Conservation (phyloP, 2,113 vertebrate species). For the Mirounga angustirostris region DNA sequence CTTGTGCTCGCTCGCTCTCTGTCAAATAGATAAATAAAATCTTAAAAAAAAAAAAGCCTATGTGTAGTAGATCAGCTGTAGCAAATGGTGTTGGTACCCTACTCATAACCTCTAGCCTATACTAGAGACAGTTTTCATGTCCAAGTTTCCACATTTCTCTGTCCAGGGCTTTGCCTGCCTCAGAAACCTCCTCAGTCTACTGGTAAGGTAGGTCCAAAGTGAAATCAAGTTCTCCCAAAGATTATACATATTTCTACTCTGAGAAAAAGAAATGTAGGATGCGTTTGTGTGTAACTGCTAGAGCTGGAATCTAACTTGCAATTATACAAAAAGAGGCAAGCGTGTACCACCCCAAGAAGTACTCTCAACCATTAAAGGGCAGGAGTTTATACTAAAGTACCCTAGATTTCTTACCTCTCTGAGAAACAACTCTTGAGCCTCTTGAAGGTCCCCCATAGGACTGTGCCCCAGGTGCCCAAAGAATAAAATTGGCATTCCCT, state of each 20-base stretch:
- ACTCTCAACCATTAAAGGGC: background rate
- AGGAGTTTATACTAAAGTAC: background rate
- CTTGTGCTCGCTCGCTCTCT: too few species aligned
- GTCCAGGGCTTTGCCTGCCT: background rate
- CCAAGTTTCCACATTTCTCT: background rate
- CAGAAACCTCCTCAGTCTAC: background rate
- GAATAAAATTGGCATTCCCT: background rate
- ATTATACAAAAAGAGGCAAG: background rate
- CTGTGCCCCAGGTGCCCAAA: background rate
- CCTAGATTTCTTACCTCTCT: background rate
- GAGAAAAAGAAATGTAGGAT: conserved; percentile 69
- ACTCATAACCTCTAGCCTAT: background rate
- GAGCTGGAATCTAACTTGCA: conserved; percentile 60
- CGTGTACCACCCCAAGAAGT: background rate
- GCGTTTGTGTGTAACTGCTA: background rate
- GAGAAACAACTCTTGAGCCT: background rate
- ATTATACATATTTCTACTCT: conserved; percentile 57
- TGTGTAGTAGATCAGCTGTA: background rate
- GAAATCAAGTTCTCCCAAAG: conserved; percentile 72
- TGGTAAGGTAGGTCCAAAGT: background rate
- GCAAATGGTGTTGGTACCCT: background rate
- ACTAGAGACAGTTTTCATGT: background rate
- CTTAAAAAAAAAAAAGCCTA: too few species aligned
- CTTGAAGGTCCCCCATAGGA: background rate
- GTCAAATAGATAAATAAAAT: too few species aligned